Evolutionary conservation across 1,140 invertebrate species (phyloP), one percentile per base, ranked within the genome.

Genomic region (Ruditapes philippinarum): DNA sequence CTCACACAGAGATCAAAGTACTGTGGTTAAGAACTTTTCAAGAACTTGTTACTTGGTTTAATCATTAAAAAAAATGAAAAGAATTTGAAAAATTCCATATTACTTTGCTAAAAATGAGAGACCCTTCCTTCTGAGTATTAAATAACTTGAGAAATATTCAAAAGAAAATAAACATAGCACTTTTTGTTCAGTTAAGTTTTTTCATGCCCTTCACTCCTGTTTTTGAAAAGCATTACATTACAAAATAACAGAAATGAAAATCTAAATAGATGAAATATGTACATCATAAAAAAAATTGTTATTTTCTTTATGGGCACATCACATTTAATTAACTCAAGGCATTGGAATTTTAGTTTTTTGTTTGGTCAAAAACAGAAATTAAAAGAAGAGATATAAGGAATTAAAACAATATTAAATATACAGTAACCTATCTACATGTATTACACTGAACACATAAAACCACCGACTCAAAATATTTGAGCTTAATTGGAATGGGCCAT

Each of bases 401-500:
- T 38, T 38, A 70, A 70, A 70, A 70, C 33, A 70, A 70, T n/a
- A n/a, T n/a, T n/a, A 7, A 70, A 70, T 70, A 57, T 5, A 70
- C 65, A 70, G 33, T 28, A 22, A 38, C 19, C 31, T 70, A 70
- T 40, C 65, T 70, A 70, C 36, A 28, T 31, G 22, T 28, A n/a
- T 33, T 14, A 19, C 60, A 70, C 65, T 70, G 65, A 70, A 70
- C 65, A 70, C 65, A 70, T 38, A 9, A 70, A 38, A 38, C 36
- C 33, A 70, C 60, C 9, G 33, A 38, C 17, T 70, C 14, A 33
- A 70, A 31, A 70, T 38, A 38, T 70, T 70, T 70, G 65, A 70
- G 65, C 65, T 70, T 14, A 70, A 70, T 38, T 38, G 65, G 65
- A 70, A 70, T 70, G 65, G 28, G 38, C n/a, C n/a, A n/a, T n/a